Evolutionary conservation across 2,888 invertebrate species (phyloP), one percentile per base, ranked within the genome.

Genomic region (Acanthosepion esculentum): DNA sequence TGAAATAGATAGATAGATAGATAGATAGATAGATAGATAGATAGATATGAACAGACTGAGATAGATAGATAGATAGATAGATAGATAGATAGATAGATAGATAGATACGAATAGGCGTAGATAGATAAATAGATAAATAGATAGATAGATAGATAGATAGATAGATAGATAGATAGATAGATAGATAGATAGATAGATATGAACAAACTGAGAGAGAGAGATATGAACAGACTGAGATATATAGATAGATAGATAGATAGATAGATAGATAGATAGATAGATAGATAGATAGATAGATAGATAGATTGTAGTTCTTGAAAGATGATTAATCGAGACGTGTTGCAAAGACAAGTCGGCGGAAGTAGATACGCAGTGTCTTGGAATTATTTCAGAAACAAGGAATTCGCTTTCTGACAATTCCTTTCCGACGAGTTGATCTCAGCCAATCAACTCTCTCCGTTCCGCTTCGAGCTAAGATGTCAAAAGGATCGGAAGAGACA

Each of bases 401-500:
- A 78, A n/a, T 78, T 33, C n/a, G 78, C 33, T 78, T 78, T 78
- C 78, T 33, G 78, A 78, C 78, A 78, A 78, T 78, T 78, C n/a
- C 78, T 78, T 41, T 78, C 78, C 78, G 78, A 78, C 78, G n/a
- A 8, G n/a, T 78, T 78, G 78, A 78, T 78, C 78, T 33, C 78
- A 33, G n/a, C 78, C 78, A 78, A 78, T 78, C 78, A 78, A n/a
- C 10, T n/a, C 15, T 15, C 78, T 33, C n/a, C 78, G 78, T 78
- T 78, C 78, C 78, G 78, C 78, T 78, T 33, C n/a, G 33, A 78
- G 78, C 78, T 33, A n/a, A n/a, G n/a, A 33, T 33, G 78, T 78
- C 78, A 78, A 78, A 78, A 33, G 78, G 78, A 78, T 78, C 78
- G n/a, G 78, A 78, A 78, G n/a, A 78, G 78, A 78, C 78, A 33